A percentile compares a stretch with the other conserved stretches of the same genome.
Evolutionary conservation across 2,888 invertebrate genomes (phyloP).

Genomic region (Cheilosia urbana): DNA sequence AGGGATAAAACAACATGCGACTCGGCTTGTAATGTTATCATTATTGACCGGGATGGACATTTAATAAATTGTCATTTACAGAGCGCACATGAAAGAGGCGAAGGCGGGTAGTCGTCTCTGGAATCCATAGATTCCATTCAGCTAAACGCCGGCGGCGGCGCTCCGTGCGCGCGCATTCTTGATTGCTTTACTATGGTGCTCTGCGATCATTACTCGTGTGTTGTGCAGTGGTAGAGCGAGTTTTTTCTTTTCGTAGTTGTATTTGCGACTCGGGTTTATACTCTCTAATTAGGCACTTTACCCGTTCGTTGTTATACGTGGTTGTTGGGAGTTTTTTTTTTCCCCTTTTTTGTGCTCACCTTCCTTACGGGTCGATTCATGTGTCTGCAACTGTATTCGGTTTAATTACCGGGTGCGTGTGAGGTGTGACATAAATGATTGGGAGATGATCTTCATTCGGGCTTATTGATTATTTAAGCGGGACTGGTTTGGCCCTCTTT

Average conservation of each 20-base stretch:
- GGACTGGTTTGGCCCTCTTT: slow-evolving; percentile 22
- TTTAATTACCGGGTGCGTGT: slow-evolving; percentile 71
- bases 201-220: slow-evolving; percentile 48
- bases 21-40: slow-evolving; percentile 70
- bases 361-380: slow-evolving; percentile 47
- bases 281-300: slow-evolving; percentile 65
- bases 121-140: slow-evolving; percentile 67
- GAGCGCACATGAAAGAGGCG: neutral
- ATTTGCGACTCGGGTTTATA: neutral
- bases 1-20: slow-evolving; percentile 58
- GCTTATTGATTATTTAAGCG: slow-evolving; percentile 57
- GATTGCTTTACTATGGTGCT: slow-evolving; percentile 49
- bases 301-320: slow-evolving; percentile 47
- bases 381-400: slow-evolving; percentile 53
- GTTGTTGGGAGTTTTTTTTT: slow-evolving; percentile 11
- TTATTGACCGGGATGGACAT: slow-evolving; percentile 72
- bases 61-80: slow-evolving; percentile 57
- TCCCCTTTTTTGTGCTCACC: neutral
- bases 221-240: slow-evolving; percentile 33
- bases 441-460: slow-evolving; percentile 46
- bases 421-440: slow-evolving; percentile 70
- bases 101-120: slow-evolving; percentile 20
- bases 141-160: slow-evolving; percentile 69
- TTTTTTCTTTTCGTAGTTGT: slow-evolving; percentile 15
- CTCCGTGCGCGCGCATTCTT: slow-evolving; percentile 60